These are phyloP conservation scores for Carollia perspicillata DNA, from an alignment of 2,113 vertebrate genomes.

Conservation along the genomic window DNA sequence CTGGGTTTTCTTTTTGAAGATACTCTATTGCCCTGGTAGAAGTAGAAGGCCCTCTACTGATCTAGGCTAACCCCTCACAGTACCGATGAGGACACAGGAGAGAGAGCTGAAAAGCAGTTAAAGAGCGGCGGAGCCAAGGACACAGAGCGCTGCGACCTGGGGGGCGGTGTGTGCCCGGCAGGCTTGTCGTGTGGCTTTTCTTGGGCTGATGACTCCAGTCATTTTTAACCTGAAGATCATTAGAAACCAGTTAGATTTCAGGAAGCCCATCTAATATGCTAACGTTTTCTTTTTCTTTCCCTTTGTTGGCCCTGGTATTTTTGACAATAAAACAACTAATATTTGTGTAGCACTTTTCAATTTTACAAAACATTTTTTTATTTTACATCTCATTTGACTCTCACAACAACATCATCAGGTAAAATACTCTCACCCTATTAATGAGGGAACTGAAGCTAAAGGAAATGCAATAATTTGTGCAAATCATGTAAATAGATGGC, in stretches of 20 bases:
- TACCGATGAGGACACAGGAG: background rate
- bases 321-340: background rate
- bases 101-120: background rate
- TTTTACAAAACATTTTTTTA: background rate
- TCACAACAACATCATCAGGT: background rate
- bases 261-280: background rate
- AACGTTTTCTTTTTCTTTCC: background rate
- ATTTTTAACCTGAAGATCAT: background rate
- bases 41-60: background rate
- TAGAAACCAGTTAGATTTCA: background rate
- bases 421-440: background rate
- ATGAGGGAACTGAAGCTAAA: background rate
- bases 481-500: background rate
- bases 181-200: background rate
- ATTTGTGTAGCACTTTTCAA: background rate
- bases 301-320: background rate
- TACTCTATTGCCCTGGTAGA: background rate
- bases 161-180: background rate
- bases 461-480: background rate
- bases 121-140: background rate
- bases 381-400: background rate
- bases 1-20: slow-evolving; percentile 20
- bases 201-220: background rate
- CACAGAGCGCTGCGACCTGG: background rate
- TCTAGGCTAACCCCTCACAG: background rate